Base-by-base conservation (phyloP, 2,113 vertebrate genomes). In the Neolamprologus sp. region DNA sequence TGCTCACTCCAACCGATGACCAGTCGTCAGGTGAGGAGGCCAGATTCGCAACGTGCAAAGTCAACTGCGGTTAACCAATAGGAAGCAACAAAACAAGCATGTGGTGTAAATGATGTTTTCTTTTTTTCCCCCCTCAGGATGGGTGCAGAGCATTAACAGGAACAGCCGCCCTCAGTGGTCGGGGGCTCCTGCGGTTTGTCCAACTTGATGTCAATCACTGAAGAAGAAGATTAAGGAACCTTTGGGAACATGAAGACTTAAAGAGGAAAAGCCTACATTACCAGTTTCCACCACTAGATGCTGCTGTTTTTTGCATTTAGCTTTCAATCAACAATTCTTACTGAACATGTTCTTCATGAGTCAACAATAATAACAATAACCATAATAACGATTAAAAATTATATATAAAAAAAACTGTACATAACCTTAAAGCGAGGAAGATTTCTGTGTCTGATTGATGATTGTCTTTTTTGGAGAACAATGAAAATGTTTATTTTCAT, bases 121-220 rank as follows among this genome's bases (percentile, higher is more conserved):
- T 35, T 19, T 55, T 82, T 84, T 28, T 6, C 1, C 2, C 73
- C 45, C 26, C 73, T 51, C 83, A 87, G 87, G 91, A 85, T 23
- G 78, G 73, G 80, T 68, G 89, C 88, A 26, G 88, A 90, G 86
- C 85, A 97, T 97, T 98, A 98, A 97, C 98, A 98, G 91, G 98
- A 98, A 57, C 98, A 98, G 87, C 97, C 97, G 2, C 97, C 97
- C 91, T 98, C 98, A 3, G 95, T 97, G 73, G 97, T 95, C 10
- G 96, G 96, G 17, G 97, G 96, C 95, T 98, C 98, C 95, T 97
- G 97, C 79, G 97, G 97, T 93, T 98, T 98, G 96, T 98, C 97
- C 96, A 98, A 89, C 94, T 98, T 98, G 95, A 98, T 98, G 97
- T 98, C 97, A 54, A 98, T 98, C 98, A 98, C 98, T 98, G 96